Percentiles rank a stretch among this genome's conserved stretches.
Conservation (phyloP, 2,113 vertebrate genomes). For the Channa argus region DNA sequence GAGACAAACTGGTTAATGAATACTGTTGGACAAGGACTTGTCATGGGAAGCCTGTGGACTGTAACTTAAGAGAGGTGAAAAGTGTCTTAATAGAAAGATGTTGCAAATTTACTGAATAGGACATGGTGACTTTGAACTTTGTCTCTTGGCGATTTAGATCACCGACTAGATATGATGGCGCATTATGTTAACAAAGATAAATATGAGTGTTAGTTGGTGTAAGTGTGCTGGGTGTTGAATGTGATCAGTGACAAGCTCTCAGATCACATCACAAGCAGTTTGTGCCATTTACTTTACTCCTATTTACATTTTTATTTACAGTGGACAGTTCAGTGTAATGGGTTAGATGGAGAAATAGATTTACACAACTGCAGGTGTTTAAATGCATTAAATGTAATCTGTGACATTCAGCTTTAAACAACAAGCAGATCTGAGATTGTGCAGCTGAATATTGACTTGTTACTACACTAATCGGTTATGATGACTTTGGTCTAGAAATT, state of each 20-base stretch:
- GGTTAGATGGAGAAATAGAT: background rate
- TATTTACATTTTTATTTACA: background rate
- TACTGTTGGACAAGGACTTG: slow-evolving; percentile 75
- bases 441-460: slow-evolving; percentile 14
- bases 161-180: background rate
- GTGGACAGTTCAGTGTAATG: background rate
- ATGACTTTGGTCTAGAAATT: slow-evolving; percentile 38
- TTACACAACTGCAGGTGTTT: background rate
- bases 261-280: too few relatives aligned
- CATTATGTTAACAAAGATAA: background rate
- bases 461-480: slow-evolving; percentile 39
- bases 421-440: background rate
- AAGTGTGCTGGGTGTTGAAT: background rate
- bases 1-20: slow-evolving; percentile 92
- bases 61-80: slow-evolving; percentile 36
- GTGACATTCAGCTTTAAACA: background rate
- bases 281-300: background rate
- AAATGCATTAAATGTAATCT: too few relatives aligned
- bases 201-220: background rate
- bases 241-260: background rate
- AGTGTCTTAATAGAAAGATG: background rate
- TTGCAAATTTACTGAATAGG: background rate
- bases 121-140: background rate
- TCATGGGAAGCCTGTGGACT: slow-evolving; percentile 36
- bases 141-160: background rate